These are phyloP conservation scores for Tyrannus savana DNA, from an alignment of 2,113 vertebrate species.

Conservation along the genomic window DNA sequence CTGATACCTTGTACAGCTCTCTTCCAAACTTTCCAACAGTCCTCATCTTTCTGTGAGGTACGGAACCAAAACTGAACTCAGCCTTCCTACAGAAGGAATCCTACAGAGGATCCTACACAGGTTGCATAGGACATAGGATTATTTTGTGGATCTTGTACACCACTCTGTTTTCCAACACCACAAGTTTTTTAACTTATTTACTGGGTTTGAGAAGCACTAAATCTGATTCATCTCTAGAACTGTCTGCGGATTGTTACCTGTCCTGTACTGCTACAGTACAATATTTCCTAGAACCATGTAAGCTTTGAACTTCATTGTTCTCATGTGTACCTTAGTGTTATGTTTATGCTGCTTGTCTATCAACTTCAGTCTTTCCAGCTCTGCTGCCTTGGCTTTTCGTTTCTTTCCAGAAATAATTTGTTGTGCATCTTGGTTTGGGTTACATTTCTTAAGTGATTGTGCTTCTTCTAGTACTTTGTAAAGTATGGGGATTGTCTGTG, in stretches of 20 bases:
- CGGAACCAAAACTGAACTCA: neutral
- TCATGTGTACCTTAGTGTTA: neutral
- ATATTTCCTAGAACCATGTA: neutral
- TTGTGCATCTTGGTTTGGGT: neutral
- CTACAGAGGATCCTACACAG: neutral
- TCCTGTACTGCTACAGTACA: neutral
- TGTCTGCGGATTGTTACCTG: neutral
- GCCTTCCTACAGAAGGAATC: neutral
- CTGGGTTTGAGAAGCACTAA: neutral
- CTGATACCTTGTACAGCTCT: neutral
- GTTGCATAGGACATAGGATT: fast-evolving
- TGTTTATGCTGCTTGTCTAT: neutral
- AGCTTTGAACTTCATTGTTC: neutral
- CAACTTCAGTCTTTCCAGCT: neutral
- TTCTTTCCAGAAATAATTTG: neutral
- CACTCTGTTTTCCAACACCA: neutral
- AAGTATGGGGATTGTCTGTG: neutral
- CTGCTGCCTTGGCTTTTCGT: neutral
- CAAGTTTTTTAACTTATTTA: neutral
- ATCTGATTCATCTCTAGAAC: neutral
- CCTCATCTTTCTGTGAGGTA: neutral
- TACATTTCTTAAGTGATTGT: neutral
- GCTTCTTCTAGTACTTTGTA: neutral
- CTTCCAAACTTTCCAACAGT: neutral
- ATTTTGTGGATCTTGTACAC: neutral